These are phyloP conservation scores for Hippocampus guttulatus DNA, from an alignment of 2,113 vertebrate species.

Conservation along the genomic window DNA sequence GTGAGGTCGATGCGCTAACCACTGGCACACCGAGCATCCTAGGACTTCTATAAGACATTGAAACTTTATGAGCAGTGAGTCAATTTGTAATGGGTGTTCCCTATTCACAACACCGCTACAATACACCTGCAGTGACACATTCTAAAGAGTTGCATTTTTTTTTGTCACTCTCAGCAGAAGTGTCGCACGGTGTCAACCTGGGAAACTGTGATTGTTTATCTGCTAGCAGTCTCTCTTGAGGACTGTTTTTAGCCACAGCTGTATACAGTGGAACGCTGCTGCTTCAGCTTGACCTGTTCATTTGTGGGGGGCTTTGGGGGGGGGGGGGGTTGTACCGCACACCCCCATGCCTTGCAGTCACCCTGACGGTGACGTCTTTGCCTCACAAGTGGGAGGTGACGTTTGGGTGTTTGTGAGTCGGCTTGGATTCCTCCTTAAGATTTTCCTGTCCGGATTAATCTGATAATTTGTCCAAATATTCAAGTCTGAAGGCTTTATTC, in stretches of 20 bases:
- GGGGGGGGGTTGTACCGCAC: conserved; percentile 8
- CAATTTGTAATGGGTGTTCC: no score
- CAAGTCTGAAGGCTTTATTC: conserved; percentile 34
- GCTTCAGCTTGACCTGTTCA: conserved; percentile 38
- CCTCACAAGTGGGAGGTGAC: conserved; percentile 19
- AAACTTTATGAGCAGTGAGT: no score
- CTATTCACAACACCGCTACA: no score
- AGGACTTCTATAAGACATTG: no score
- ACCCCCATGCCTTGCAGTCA: not conserved
- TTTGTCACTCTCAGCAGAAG: conserved; percentile 16
- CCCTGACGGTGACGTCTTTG: not conserved
- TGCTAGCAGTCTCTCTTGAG: conserved; percentile 46
- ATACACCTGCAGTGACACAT: no score
- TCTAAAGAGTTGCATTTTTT: not conserved
- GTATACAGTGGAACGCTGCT: conserved; percentile 29
- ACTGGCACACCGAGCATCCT: no score
- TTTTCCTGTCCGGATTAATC: conserved; percentile 30
- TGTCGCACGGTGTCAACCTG: conserved; percentile 26
- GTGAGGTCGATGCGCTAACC: no score
- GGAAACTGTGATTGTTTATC: conserved; percentile 44
- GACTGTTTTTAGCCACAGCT: conserved; percentile 53
- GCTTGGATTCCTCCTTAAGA: conserved; percentile 34
- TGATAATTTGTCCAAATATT: conserved; percentile 58
- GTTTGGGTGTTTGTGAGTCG: conserved; percentile 29
- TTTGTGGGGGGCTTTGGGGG: conserved; percentile 6